These are phyloP conservation scores for Tachuris rubrigastra DNA, from an alignment of 2,113 vertebrate genomes.

Conservation along the genomic window DNA sequence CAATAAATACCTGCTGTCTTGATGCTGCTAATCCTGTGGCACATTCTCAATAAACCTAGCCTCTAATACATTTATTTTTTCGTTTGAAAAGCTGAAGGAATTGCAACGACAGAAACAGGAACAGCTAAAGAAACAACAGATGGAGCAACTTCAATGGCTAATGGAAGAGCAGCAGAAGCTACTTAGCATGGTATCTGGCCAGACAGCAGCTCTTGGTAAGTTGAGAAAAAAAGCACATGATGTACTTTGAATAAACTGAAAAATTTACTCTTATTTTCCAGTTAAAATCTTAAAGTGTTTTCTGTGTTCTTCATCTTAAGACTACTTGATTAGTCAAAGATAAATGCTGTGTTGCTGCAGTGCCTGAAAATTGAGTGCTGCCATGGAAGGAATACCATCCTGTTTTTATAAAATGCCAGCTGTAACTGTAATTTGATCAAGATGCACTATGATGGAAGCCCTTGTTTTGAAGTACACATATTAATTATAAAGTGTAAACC, in stretches of 20 bases:
- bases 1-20: not conserved
- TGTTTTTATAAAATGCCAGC: not conserved
- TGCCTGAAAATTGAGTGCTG: not conserved
- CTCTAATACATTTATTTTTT: not conserved
- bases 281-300: not conserved
- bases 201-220: slow-evolving; percentile 66
- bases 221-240: not conserved
- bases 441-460: not conserved
- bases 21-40: not conserved
- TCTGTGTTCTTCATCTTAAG: not conserved
- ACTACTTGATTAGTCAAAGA: not conserved
- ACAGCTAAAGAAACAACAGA: slow-evolving; percentile 87
- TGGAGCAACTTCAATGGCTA: slow-evolving; percentile 84
- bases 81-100: slow-evolving; percentile 83
- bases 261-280: not conserved
- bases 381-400: not conserved
- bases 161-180: slow-evolving; percentile 87
- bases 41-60: not conserved
- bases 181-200: slow-evolving; percentile 72
- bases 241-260: not conserved
- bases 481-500: not conserved
- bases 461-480: not conserved
- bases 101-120: slow-evolving; percentile 91
- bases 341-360: not conserved
- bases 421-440: not conserved